Base-by-base conservation (phyloP, 2,113 vertebrate genomes). In the Gavia stellata region DNA sequence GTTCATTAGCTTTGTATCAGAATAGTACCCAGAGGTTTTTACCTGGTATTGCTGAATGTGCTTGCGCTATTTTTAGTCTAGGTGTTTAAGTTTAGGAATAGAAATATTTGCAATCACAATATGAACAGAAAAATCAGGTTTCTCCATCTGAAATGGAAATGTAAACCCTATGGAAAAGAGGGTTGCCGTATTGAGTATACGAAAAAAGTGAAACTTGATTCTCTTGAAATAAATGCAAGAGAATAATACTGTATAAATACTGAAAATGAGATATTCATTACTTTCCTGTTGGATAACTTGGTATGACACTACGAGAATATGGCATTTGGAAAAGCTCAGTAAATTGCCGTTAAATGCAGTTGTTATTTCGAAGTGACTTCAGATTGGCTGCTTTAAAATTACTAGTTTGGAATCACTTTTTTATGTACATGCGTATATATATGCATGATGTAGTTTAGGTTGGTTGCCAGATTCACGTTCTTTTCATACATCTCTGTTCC, bases 341-440 rank as follows among this genome's bases (percentile, higher is more conserved):
- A 44, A 50, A 77, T 74, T 71, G 73, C 36, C 5, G 7, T 83
- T 88, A 81, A 62, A 65, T 50, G 38, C 29, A 20, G 13, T 36
- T 68, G 26, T 7, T 58, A 59, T 67, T 80, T 55, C 9, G 12
- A 58, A 83, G 18, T 34, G 16, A 9, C 8, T 56, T 88, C 14
- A 38, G 11, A 23, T 45, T 44, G 33, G 14, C 47, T 89, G 31
- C 36, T 68, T 77, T 67, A 23, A 74, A 84, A 34, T 36, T 9
- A 34, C 38, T 55, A 6, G 12, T 79, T 53, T 72, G 23, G 24
- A 34, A 55, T 19, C 9, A 12, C 26, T 33, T n/a, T 55, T 63
- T 38, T 15, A 6, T 23, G 5, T 21, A 9, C n/a, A n/a, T n/a
- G n/a, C n/a, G n/a, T 17, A 17, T 6, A 1, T 29, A 0, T 55